Base-by-base conservation (phyloP, 1,140 invertebrate species). In the Aphelenchoides besseyi region DNA sequence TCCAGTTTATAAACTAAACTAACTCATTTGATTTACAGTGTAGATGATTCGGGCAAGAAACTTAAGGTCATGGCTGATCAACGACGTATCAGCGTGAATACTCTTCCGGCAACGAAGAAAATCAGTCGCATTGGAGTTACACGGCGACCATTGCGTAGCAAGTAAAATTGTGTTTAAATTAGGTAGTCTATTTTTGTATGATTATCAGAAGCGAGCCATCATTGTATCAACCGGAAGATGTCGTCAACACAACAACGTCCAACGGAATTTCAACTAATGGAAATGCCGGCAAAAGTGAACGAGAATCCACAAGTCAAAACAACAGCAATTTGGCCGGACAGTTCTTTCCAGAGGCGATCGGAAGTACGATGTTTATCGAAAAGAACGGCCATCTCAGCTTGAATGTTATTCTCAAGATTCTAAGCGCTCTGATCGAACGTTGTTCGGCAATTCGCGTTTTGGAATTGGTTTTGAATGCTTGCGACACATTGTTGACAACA, bases 331-430 rank as follows among this genome's bases (percentile, higher is more conserved):
- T 33, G 36, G 12, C 30, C 30, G 33, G 12, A 16, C 63, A 75
- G 91, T 93, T 76, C 85, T 86, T 55, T 85, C 89, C 89, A 1
- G 92, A 95, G 87, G 92, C 92, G 0, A 89, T 93, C 0, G 96
- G 95, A 0, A 93, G 94, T 0, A 86, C 90, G 16, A 89, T 90
- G 84, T 98, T 97, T 78, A 96, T 98, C 32, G 95, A 94, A 32
- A 90, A 91, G 80, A 92, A 97, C 80, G 96, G 96, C 0, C 91
- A 94, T 81, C 90, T 98, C 52, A 92, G 96, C 85, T 89, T 92
- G 73, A 89, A 91, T 85, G 91, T 97, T 5, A 90, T 98, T 1
- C 86, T 98, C 16, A 92, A 93, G 88, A 86, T 86, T 33, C 33
- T 84, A 28, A 35, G 29, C 2, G 23, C 59, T 26, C 36, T 78